Percentiles rank a stretch among this genome's conserved stretches.
phyloP scores from a whole-genome alignment of 2,888 invertebrate genomes.

The Teinopalpus imperialis region DNA sequence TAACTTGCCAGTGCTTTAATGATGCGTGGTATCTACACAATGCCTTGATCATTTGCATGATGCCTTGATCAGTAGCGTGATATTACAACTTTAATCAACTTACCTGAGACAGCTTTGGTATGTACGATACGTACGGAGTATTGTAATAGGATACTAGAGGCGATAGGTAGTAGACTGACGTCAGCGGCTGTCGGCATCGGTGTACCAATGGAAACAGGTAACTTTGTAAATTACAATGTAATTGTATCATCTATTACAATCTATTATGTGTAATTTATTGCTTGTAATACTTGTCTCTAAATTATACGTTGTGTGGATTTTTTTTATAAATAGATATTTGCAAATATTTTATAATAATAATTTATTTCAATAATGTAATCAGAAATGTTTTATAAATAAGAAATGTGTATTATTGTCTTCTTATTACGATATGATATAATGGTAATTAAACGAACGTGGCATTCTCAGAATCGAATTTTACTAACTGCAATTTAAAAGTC shows the following conservation, averaged over 20 bases:
- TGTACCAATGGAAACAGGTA: slow-evolving; percentile 36
- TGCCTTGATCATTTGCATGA: slow-evolving; percentile 22
- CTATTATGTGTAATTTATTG: too few relatives aligned
- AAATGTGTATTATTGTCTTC: too few relatives aligned
- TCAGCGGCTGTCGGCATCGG: slow-evolving; percentile 62
- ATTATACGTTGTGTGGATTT: too few relatives aligned
- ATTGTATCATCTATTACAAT: slow-evolving; percentile 12
- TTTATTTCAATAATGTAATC: too few relatives aligned
- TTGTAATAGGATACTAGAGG: slow-evolving; percentile 64
- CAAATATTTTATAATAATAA: too few relatives aligned
- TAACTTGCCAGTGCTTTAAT: slow-evolving; percentile 5
- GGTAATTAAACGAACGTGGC: too few relatives aligned
- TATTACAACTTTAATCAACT: slow-evolving; percentile 39
- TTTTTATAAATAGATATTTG: too few relatives aligned
- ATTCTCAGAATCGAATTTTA: too few relatives aligned
- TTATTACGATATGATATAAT: too few relatives aligned
- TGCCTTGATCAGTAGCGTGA: slow-evolving; percentile 27
- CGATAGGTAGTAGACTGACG: slow-evolving; percentile 68
- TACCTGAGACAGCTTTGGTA: slow-evolving; percentile 72
- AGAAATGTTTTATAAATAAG: too few relatives aligned
- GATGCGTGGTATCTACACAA: background rate
- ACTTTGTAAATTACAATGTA: slow-evolving; percentile 20
- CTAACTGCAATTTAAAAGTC: too few relatives aligned
- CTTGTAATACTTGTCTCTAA: too few relatives aligned
- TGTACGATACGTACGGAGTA: slow-evolving; percentile 66